Evolutionary conservation across 2,113 vertebrate genomes (phyloP), one percentile per base, ranked within the genome.

Genomic region (Planiliza haematocheilus): DNA sequence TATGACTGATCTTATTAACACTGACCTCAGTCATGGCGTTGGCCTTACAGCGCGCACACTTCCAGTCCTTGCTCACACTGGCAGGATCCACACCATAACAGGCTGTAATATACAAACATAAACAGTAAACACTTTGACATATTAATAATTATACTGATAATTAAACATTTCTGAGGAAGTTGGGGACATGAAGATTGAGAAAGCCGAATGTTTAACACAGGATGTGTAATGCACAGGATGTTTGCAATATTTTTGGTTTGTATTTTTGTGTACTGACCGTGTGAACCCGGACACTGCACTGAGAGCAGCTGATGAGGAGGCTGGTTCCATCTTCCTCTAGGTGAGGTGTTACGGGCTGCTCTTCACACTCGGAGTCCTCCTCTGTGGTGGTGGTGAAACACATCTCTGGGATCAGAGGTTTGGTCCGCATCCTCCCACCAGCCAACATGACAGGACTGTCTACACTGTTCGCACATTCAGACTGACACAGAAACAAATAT

Each of bases 381-480:
- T 94, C 93, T 1, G 92, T 96, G 74, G 95, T 97, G 16, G 95
- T 94, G 80, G 94, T 96, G 86, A 99, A 99, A 37, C 98, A 99
- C 95, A 95, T 95, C 91, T 99, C 98, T 8, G 97, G 98, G 89
- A 99, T 98, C 63, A 99, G 85, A 10, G 98, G 98, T 83, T 96
- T 98, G 65, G 95, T 97, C 92, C 95, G 90, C 80, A 96, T 93
- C 39, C 79, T 21, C 13, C 85, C 85, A 61, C 75, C 84, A 4
- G 51, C 39, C 11, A 52, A 8, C 36, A 88, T 49, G 48, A 93
- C 65, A 52, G 89, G 86, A 62, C 90, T 30, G 60, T 93, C 94
- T 9, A 14, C 50, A 7, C 70, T 60, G 75, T 90, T 89, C n/a
- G 83, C 92, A 73, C 94, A 94, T 71, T 97, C 95, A 9, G 94